Percentiles rank a stretch among this genome's conserved stretches.
Conservation (phyloP, 2,888 invertebrate genomes). For the Plebejus anna region DNA sequence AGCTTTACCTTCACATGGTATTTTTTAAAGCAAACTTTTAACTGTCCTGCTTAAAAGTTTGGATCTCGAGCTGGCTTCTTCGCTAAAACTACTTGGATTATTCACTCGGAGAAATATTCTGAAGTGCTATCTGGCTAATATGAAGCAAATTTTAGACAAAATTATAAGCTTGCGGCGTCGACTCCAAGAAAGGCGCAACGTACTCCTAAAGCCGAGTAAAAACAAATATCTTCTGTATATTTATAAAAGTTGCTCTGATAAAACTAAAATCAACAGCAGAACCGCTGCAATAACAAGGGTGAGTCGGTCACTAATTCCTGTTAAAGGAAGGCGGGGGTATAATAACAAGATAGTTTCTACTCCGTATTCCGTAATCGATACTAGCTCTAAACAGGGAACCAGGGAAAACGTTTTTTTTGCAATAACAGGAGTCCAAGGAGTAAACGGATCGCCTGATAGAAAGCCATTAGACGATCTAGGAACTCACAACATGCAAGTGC, state of each 20-base stretch:
- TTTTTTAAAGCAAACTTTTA: constrained; percentile 27
- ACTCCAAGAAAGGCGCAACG: neutral
- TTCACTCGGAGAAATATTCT: neutral
- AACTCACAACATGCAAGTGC: neutral
- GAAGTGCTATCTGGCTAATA: neutral
- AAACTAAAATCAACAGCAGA: constrained; percentile 38
- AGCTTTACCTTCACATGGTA: constrained; percentile 27
- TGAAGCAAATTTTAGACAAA: neutral
- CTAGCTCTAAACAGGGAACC: constrained; percentile 35
- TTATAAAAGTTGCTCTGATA: constrained; percentile 7
- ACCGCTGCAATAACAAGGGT: constrained; percentile 40
- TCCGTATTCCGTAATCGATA: constrained; percentile 45
- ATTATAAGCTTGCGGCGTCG: neutral
- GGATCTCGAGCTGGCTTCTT: constrained; percentile 3
- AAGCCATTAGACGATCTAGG: neutral
- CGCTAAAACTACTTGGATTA: neutral
- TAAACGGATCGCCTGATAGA: no score
- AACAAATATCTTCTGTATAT: neutral
- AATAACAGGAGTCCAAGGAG: neutral
- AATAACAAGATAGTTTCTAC: constrained; percentile 60
- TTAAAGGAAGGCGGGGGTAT: constrained; percentile 46
- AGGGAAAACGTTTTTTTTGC: neutral
- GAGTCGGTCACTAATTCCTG: constrained; percentile 48
- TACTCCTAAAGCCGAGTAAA: neutral
- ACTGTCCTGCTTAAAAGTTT: constrained; percentile 2